Base-by-base conservation (phyloP, 1,140 invertebrate species). In the Watersipora subatra region DNA sequence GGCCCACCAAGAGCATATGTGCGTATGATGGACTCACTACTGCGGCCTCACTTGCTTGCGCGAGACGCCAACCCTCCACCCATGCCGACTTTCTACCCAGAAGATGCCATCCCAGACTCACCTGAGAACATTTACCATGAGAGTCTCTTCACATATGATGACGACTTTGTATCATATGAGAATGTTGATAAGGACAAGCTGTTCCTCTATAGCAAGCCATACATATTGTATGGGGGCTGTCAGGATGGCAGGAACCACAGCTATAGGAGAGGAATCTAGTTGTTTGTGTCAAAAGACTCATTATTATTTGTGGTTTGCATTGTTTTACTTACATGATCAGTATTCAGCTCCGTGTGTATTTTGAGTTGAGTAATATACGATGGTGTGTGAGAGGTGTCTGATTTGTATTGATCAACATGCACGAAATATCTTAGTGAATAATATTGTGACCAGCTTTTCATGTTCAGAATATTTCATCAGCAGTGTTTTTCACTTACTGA, bases 1-100 rank as follows among this genome's bases (percentile, higher is more conserved):
- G 93, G 94, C 12, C 85, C 85, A 71, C 87, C 84, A 0, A 89
- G 90, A 74, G 84, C 84, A n/a, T 86, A 89, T 71, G 86, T 91
- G 19, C 86, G 89, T 69, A 83, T 97, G 61, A 89, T 86, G 71
- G 93, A 97, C 75, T 89, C 89, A 20, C 69, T 87, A 28, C 74
- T 93, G 29, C n/a, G n/a, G n/a, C 86, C 85, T 0, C 69, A 82
- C 2, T 56, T 22, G 12, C 28, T 65, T 66, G 64, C 55, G 17
- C 59, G 64, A 26, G 56, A 34, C 2, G 69, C 76, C 69, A 83
- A 83, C 28, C 76, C 86, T 22, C 87, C 90, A 46, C 84, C 86
- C 56, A 91, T 93, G 74, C 92, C 92, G 24, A 95, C 92, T 17
- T 87, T 85, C 73, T 85, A 86, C 61, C 82, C 84, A 1, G 80